Evolutionary conservation across 2,113 vertebrate genomes (phyloP).

Genomic region (Oryzias javanicus): DNA sequence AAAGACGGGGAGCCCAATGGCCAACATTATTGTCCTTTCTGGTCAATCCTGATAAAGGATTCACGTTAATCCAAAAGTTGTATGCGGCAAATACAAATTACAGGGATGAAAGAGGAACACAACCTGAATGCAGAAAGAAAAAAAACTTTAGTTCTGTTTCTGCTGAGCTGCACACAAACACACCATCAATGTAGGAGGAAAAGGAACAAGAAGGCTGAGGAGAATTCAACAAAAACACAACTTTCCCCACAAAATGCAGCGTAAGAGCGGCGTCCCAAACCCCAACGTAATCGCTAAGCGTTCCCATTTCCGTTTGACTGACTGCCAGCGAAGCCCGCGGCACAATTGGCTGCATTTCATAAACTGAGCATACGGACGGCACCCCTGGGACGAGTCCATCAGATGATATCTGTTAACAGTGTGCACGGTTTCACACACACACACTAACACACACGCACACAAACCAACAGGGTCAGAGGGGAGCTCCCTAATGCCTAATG

Average conservation of each 20-base stretch:
- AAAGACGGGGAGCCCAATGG: neutral
- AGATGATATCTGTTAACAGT: constrained; percentile 44
- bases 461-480: constrained; percentile 33
- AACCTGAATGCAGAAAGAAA: no score
- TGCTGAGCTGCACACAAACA: no score
- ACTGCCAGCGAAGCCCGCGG: constrained; percentile 70
- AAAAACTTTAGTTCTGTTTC: no score
- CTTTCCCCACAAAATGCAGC: no score
- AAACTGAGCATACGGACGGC: constrained; percentile 63
- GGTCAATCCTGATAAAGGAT: neutral
- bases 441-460: constrained; percentile 22
- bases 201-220: no score
- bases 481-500: constrained; percentile 66
- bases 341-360: constrained; percentile 72
- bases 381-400: constrained; percentile 68
- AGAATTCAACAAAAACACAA: no score
- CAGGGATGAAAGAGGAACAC: neutral
- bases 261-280: constrained; percentile 29
- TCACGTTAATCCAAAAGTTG: no score
- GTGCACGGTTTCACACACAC: constrained; percentile 18
- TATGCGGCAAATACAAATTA: no score
- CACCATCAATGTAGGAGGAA: no score
- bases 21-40: neutral
- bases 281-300: constrained; percentile 43
- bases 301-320: constrained; percentile 69